Base-by-base conservation (phyloP, 2,888 invertebrate genomes). In the Mesorhabditis spiculigera region DNA sequence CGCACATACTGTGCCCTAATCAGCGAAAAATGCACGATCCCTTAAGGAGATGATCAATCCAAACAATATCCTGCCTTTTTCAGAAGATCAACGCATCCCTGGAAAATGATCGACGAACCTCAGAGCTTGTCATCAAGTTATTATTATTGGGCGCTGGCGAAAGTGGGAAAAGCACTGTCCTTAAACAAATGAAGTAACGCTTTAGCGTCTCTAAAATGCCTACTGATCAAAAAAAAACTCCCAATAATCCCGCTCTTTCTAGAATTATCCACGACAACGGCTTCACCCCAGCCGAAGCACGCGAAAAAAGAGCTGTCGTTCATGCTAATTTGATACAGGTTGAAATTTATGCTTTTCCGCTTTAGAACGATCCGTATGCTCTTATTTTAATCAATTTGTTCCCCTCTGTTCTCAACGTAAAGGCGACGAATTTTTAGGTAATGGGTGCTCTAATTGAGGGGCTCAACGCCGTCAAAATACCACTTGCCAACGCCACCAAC, bases 261-360 rank as follows among this genome's bases (percentile, higher is more conserved):
- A 95, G 95, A 92, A 98, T 98, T 90, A 98, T 98, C 89, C 98
- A 98, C 91, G 97, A 98, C 90, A 95, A 95, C 89, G 97, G 98
- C 79, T 98, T 97, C 89, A 95, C 97, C 88, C 93, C 93, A 87
- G 97, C 97, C 90, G 97, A 98, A 90, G 95, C 95, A 89, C 94
- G 95, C 90, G 96, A 96, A 90, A 97, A 95, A 90, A 92, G 95
- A 90, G 95, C 96, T 81, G 96, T 98, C 87, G 97, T 98, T 82
- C 98, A 97, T 91, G 95, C 95, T 90, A 98, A 98, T 91, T 97
- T 96, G 87, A 95, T 97, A 88, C 97, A 98, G 95, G 28, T 63
- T 2, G 41, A 28, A 28, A 28, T 28, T 28, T 28, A 28, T 28
- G 28, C 28, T 28, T 28, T 28, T 28, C 28, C 28, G 28, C 28